Base-by-base conservation (phyloP, 2,888 invertebrate species). In the Drosophila aldrichi region DNA sequence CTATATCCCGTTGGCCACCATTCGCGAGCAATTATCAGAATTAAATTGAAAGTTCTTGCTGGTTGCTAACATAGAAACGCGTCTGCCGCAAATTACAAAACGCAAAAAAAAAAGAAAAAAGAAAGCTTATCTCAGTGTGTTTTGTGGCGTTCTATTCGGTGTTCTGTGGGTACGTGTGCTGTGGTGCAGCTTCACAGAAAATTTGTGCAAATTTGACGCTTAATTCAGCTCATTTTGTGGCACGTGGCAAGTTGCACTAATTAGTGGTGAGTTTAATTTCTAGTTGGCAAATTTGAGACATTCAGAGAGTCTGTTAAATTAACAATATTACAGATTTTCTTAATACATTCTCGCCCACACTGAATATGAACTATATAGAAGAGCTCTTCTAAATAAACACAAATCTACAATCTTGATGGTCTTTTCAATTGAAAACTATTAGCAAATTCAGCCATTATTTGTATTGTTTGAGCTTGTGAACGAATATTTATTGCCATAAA, bases 41-140 rank as follows among this genome's bases (percentile, higher is more conserved):
- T 79, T 66, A 72, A 72, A 70, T 89, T 66, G 71, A 86, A 89
- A 84, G 77, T 84, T 89, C 76, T 32, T 66, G 70, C 62, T 64
- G 60, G 48, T 34, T 57, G 59, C 43, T 43, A 55, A 48, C 83
- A 65, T 49, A 40, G 55, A 70, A 74, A 66, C 70, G 68, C 60
- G 70, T 62, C 76, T 57, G 67, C 70, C 89, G 70, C 68, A 81
- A 88, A 71, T 76, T 79, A 73, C 66, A 54, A 59, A 51, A 58
- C 74, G 8, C 69, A 62, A 63, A 66, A 66, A 71, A 57, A 52
- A 67, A n/a, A n/a, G n/a, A n/a, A n/a, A n/a, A n/a, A n/a, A n/a
- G n/a, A n/a, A 63, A 8, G 54, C 63, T 61, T 77, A 66, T 76
- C 63, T 77, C 40, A 46, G 44, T 49, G 51, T 51, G 51, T 44